Percentiles rank a stretch among this genome's conserved stretches.
Evolutionary conservation across 2,113 vertebrate species (phyloP).

Genomic region (Epinephelus fuscoguttatus): DNA sequence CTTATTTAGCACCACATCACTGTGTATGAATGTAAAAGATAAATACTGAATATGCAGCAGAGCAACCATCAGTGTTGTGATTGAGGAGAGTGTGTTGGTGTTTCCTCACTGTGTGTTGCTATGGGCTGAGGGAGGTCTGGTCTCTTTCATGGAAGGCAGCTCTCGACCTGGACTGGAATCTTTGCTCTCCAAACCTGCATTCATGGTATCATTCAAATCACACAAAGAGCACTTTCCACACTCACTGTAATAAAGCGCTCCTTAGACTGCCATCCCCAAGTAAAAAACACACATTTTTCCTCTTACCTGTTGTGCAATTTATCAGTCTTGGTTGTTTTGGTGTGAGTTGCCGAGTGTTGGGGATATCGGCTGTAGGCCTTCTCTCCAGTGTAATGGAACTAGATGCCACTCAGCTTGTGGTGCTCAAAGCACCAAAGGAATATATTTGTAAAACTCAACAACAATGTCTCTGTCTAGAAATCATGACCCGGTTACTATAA

Average conservation of each 20-base stretch:
- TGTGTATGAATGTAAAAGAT: background rate
- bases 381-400: no score
- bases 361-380: no score
- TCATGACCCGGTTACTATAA: no score
- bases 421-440: no score
- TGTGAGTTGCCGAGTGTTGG: no score
- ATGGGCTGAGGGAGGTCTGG: slow-evolving; percentile 27
- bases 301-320: no score
- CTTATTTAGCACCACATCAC: background rate
- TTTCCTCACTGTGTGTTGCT: slow-evolving; percentile 56
- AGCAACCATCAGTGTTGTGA: background rate
- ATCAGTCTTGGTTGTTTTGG: no score
- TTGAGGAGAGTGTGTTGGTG: background rate
- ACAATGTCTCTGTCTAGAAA: no score
- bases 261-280: background rate
- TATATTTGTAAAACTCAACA: no score
- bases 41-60: background rate
- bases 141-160: slow-evolving; percentile 45
- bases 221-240: background rate
- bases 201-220: background rate
- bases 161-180: slow-evolving; percentile 28
- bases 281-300: no score
- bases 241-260: background rate
- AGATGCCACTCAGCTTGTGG: no score
- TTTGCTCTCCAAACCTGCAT: slow-evolving; percentile 61